Conservation (phyloP, 2,113 vertebrate genomes). For the Psittacula cyanocephala region DNA sequence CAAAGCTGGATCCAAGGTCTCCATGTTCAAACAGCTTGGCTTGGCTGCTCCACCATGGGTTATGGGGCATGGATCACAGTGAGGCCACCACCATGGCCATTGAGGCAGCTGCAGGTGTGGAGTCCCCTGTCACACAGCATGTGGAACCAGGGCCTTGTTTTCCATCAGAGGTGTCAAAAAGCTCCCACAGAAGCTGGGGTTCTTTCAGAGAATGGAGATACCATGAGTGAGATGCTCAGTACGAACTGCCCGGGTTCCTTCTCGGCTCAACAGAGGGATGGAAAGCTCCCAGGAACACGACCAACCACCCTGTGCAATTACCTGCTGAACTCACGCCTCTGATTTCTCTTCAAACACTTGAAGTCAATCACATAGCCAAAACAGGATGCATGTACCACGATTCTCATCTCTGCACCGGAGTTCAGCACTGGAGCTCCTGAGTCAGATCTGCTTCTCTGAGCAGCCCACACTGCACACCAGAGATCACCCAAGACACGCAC, state of each 20-base stretch:
- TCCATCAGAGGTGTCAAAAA: neutral
- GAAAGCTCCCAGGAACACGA: rapidly evolving
- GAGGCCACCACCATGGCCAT: neutral
- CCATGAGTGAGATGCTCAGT: neutral
- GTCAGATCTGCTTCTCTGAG: neutral
- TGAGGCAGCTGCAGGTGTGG: neutral
- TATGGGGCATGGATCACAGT: rapidly evolving
- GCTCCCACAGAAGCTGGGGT: neutral
- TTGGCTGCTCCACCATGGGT: neutral
- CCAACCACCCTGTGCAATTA: rapidly evolving
- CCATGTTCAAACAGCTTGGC: neutral
- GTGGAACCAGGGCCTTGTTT: neutral
- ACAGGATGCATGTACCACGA: rapidly evolving
- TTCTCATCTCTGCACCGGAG: neutral
- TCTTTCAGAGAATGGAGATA: neutral
- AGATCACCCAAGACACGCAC: neutral
- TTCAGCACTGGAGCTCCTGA: neutral
- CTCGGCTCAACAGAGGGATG: neutral
- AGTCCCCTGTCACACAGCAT: neutral
- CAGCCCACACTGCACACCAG: neutral
- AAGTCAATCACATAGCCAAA: neutral
- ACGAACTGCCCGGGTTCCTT: neutral
- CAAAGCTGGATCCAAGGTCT: neutral
- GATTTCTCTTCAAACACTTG: neutral
- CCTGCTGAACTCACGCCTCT: neutral